Evolutionary conservation across 1,140 invertebrate species (phyloP).

Genomic region (Drosophila bipectinata): DNA sequence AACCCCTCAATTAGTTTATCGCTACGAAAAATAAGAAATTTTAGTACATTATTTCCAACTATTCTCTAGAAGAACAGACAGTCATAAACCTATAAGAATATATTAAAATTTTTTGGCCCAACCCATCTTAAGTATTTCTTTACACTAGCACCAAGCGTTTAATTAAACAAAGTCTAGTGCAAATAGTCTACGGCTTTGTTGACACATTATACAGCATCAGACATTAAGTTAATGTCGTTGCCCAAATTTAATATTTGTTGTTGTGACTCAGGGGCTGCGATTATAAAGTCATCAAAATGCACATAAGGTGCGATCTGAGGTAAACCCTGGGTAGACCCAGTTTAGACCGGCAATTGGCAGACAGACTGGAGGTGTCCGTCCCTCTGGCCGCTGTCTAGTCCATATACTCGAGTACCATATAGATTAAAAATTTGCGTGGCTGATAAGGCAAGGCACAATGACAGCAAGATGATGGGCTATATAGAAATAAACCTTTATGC

Average conservation of each 20-base stretch:
- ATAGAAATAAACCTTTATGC: constrained; percentile 51
- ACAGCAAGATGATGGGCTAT: constrained; percentile 29
- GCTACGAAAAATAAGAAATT: no score
- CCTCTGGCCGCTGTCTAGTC: constrained; percentile 14
- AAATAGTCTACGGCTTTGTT: constrained; percentile 35
- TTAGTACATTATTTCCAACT: no score
- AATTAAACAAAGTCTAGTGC: constrained; percentile 42
- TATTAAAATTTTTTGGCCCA: not conserved
- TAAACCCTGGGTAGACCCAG: constrained; percentile 48
- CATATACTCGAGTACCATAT: constrained; percentile 29
- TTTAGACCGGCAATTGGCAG: constrained; percentile 58
- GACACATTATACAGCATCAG: constrained; percentile 10
- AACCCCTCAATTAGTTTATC: no score
- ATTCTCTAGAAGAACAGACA: no score
- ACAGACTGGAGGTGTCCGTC: constrained; percentile 42
- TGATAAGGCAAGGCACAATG: constrained; percentile 30
- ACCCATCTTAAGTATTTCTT: not conserved
- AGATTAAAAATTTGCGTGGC: constrained; percentile 29
- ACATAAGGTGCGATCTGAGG: not conserved
- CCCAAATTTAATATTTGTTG: constrained; percentile 25
- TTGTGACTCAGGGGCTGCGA: constrained; percentile 34
- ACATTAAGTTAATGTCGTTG: constrained; percentile 41
- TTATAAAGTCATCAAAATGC: constrained; percentile 25
- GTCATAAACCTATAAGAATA: not conserved
- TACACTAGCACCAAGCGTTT: constrained; percentile 18